phyloP scores from a whole-genome alignment of 64 coral and sea anemone genomes.

The Pocillopora verrucosa region DNA sequence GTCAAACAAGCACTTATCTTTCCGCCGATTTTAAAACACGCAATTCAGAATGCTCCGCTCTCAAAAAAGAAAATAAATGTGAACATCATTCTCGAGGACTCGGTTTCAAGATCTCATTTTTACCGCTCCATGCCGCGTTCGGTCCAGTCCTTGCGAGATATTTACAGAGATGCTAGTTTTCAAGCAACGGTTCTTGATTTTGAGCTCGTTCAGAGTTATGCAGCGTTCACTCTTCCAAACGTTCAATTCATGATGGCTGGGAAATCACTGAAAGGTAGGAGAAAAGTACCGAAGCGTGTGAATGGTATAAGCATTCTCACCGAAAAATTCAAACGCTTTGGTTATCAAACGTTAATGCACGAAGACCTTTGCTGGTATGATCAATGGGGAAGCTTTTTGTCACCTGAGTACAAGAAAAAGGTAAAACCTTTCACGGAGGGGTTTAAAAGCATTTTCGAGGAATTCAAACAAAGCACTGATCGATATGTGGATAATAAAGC shows the following conservation, averaged over 20 bases:
- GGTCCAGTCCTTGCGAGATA: conserved; percentile 45
- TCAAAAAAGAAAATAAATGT: conserved; percentile 59
- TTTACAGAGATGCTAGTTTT: conserved; percentile 56
- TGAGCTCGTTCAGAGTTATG: conserved; percentile 80
- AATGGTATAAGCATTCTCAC: conserved; percentile 56
- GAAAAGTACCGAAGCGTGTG: conserved; percentile 5
- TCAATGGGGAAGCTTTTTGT: conserved; percentile 69
- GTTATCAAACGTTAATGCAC: conserved; percentile 88
- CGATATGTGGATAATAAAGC: conserved; percentile 68
- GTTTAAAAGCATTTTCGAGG: conserved; percentile 53
- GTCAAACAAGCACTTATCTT: conserved; percentile 74
- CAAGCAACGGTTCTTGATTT: conserved; percentile 71
- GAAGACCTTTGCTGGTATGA: conserved; percentile 95
- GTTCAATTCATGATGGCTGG: conserved; percentile 67
- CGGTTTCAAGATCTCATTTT: conserved; percentile 80
- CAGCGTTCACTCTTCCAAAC: conserved; percentile 67
- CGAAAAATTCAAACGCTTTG: conserved; percentile 47
- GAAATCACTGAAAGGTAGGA: conserved; percentile 21
- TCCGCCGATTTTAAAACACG: conserved; percentile 70
- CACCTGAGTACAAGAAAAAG: conserved; percentile 61
- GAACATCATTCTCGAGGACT: conserved; percentile 85
- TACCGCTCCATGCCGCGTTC: conserved; percentile 79
- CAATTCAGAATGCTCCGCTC: background rate
- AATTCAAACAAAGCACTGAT: conserved; percentile 42
- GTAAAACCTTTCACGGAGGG: conserved; percentile 42